Percentiles rank a stretch among this genome's conserved stretches.
phyloP scores from a whole-genome alignment of 30 jellyfish, hydroid and myxozoan genomes.

The Nemopilema nomurai region DNA sequence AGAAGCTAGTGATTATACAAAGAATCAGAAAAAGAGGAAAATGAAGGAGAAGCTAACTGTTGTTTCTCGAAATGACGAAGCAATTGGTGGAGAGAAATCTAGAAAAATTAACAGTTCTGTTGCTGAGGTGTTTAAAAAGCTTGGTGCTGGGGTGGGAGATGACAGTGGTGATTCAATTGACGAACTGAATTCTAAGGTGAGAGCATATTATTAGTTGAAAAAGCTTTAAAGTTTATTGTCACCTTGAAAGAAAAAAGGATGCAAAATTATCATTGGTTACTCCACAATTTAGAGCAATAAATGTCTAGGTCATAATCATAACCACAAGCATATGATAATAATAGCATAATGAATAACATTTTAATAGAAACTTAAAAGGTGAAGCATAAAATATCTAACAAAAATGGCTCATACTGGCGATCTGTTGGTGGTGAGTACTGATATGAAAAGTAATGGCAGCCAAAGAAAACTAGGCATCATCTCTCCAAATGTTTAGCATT shows the following conservation, averaged over 20 bases:
- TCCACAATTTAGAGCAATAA: too few species aligned
- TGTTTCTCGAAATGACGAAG: not conserved
- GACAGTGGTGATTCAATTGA: constrained; percentile 1
- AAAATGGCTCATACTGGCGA: too few species aligned
- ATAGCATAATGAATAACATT: too few species aligned
- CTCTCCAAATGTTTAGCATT: too few species aligned
- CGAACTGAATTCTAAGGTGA: not conserved
- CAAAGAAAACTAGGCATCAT: too few species aligned
- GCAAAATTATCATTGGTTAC: too few species aligned
- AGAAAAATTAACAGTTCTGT: not conserved
- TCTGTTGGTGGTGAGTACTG: too few species aligned
- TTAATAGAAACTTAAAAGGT: too few species aligned
- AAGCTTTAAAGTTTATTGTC: not conserved
- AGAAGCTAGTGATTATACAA: not conserved
- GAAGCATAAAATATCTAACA: too few species aligned
- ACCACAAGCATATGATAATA: too few species aligned
- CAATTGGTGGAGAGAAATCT: not conserved
- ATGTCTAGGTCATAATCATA: too few species aligned
- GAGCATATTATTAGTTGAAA: not conserved
- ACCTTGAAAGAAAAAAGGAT: not conserved
- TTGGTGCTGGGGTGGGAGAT: constrained; percentile 20
- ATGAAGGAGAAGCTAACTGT: not conserved
- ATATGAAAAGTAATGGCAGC: too few species aligned
- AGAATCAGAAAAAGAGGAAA: not conserved
- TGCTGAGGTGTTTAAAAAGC: constrained; percentile 28